These are phyloP conservation scores for Upupa epops DNA, from an alignment of 2,113 vertebrate genomes.

Conservation along the genomic window DNA sequence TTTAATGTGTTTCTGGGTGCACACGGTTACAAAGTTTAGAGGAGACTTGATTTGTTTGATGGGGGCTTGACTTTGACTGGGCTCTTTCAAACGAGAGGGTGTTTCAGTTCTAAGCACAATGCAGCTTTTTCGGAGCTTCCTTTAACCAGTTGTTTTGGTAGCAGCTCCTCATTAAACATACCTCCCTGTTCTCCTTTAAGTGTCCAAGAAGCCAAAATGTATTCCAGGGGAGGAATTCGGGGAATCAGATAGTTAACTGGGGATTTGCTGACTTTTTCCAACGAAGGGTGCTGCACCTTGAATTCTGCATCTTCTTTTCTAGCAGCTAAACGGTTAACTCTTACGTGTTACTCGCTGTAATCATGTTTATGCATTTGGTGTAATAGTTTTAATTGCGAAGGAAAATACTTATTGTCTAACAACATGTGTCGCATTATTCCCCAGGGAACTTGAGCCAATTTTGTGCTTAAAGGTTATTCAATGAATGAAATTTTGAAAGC, in stretches of 20 bases:
- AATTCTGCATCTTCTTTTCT: background rate
- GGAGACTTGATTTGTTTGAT: conserved; percentile 62
- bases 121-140: conserved; percentile 58
- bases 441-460: conserved; percentile 77
- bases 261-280: conserved; percentile 38
- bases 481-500: conserved; percentile 88
- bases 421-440: conserved; percentile 75
- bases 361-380: conserved; percentile 53
- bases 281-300: background rate
- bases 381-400: conserved; percentile 78
- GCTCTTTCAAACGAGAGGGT: conserved; percentile 30
- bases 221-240: conserved; percentile 62
- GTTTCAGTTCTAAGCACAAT: conserved; percentile 52
- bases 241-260: conserved; percentile 59
- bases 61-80: conserved; percentile 27
- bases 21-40: conserved; percentile 55
- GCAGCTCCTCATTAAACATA: conserved; percentile 66
- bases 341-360: conserved; percentile 16
- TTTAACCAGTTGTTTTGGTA: conserved; percentile 45
- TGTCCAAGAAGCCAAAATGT: conserved; percentile 60
- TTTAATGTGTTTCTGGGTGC: conserved; percentile 43
- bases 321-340: conserved; percentile 34
- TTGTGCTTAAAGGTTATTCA: conserved; percentile 90
- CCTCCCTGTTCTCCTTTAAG: conserved; percentile 35
- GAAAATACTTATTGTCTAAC: conserved; percentile 78